A percentile compares a stretch with the other conserved stretches of the same genome.
These are phyloP conservation scores for Lamellibrachia satsuma DNA, from an alignment of 2,888 invertebrate genomes.

Conservation along the genomic window DNA sequence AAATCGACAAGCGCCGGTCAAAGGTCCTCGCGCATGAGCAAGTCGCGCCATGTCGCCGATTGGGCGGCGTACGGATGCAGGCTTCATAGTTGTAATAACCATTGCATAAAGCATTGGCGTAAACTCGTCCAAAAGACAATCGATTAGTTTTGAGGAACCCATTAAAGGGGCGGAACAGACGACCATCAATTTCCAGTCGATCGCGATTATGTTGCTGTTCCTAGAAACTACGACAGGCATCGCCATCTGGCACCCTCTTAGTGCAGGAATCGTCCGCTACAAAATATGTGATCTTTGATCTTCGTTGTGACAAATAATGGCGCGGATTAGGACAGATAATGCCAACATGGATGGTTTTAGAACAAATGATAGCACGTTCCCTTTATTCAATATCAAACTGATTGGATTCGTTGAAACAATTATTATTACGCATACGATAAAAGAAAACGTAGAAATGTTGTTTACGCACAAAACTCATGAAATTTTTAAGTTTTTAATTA, in stretches of 20 bases:
- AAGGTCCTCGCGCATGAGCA: constrained; percentile 13
- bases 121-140: not conserved
- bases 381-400: not conserved
- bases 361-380: not conserved
- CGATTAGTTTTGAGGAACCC: not conserved
- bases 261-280: not conserved
- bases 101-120: constrained; percentile 9
- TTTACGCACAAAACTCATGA: no score
- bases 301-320: not conserved
- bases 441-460: no score
- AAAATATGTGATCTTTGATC: not conserved
- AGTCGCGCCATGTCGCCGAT: constrained; percentile 9
- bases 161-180: not conserved
- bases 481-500: no score
- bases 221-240: not conserved
- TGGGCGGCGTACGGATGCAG: not conserved
- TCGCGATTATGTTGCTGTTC: not conserved
- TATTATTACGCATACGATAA: no score
- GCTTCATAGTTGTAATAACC: constrained; percentile 6
- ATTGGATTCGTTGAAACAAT: no score
- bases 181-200: not conserved
- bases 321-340: not conserved
- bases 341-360: not conserved
- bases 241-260: not conserved
- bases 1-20: constrained; percentile 11